These are phyloP conservation scores for Oryzaephilus surinamensis DNA, from an alignment of 1,140 invertebrate species.

Conservation along the genomic window DNA sequence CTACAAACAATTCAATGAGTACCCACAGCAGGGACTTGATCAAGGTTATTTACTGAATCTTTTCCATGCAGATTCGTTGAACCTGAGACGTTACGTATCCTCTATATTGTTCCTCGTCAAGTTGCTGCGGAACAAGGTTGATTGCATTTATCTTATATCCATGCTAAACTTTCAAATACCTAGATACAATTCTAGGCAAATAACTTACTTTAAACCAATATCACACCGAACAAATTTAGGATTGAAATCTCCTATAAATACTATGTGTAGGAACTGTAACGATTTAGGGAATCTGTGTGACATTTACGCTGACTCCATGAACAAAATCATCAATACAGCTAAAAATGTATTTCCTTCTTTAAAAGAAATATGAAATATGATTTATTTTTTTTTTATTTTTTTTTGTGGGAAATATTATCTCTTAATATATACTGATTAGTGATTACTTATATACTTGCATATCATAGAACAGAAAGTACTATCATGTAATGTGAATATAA, in stretches of 20 bases:
- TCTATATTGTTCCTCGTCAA: background rate
- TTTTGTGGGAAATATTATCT: no score
- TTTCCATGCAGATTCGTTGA: background rate
- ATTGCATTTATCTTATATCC: background rate
- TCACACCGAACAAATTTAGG: background rate
- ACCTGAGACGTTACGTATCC: background rate
- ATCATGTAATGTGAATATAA: no score
- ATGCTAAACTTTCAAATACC: background rate
- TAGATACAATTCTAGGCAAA: background rate
- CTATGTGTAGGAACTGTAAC: background rate
- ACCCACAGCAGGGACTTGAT: background rate
- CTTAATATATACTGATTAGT: no score
- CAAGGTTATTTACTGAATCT: background rate
- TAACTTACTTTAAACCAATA: background rate
- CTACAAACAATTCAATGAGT: background rate
- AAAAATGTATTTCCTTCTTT: no score
- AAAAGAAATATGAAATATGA: no score
- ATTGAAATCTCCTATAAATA: background rate
- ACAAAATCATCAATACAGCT: no score
- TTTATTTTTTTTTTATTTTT: no score
- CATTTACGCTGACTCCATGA: background rate
- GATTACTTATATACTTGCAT: no score
- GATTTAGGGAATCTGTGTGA: background rate
- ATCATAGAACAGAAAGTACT: no score
- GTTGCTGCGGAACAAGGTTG: background rate